phyloP scores from a whole-genome alignment of 2,797 vertebrate species.

The Lepilemur ruficaudatus region DNA sequence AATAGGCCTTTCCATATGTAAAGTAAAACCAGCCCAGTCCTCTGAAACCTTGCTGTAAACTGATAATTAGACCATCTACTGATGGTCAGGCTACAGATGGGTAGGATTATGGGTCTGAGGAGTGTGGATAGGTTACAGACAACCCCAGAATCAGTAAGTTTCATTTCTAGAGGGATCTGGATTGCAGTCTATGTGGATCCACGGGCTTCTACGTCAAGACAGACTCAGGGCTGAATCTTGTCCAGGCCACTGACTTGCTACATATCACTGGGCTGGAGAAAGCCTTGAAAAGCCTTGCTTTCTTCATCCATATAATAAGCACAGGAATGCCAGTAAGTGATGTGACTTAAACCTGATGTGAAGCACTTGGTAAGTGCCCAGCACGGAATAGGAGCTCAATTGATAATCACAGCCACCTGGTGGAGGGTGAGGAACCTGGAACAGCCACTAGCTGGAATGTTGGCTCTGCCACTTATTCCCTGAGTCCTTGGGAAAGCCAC shows the following conservation, averaged over 20 bases:
- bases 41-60: neutral
- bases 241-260: neutral
- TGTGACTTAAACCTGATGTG: accelerated
- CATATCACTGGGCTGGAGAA: accelerated
- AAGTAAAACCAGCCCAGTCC: neutral
- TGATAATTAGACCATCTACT: neutral
- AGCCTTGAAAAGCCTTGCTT: neutral
- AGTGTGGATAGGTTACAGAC: neutral
- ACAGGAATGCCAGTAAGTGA: accelerated
- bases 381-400: neutral
- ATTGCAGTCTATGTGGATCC: neutral
- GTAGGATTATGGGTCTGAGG: neutral
- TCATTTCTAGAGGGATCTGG: neutral
- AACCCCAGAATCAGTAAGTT: neutral
- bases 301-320: neutral
- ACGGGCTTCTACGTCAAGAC: neutral
- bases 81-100: neutral
- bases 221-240: neutral
- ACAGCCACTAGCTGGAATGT: neutral
- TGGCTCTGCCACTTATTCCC: neutral
- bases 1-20: neutral
- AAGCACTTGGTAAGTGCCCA: neutral
- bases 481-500: neutral
- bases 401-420: neutral
- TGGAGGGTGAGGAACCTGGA: neutral